Conservation (phyloP, 37 sponge, comb jelly and placozoan species). For the Mnemiopsis leidyi region DNA sequence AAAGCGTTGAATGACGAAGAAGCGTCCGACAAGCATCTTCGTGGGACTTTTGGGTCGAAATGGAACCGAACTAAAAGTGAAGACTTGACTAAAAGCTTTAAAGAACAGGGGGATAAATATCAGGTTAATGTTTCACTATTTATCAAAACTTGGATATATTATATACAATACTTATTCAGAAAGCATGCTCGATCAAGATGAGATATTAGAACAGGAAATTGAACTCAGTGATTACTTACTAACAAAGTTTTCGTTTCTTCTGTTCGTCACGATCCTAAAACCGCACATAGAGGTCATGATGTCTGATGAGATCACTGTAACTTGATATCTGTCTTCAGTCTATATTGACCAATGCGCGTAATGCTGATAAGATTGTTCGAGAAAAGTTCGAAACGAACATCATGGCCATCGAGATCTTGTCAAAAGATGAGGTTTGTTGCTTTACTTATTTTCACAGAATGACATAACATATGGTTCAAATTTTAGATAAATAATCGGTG, state of each 20-base stretch:
- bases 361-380: constrained; percentile 81
- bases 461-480: no score
- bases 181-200: no score
- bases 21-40: constrained; percentile 76
- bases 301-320: not conserved
- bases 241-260: not conserved
- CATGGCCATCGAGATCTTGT: constrained; percentile 72
- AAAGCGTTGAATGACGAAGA: constrained; percentile 88
- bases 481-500: no score
- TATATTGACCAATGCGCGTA: constrained; percentile 71
- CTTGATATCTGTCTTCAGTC: not conserved
- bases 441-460: no score
- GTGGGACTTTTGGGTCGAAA: constrained; percentile 76
- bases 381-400: constrained; percentile 77
- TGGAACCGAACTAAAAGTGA: constrained; percentile 82
- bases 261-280: not conserved
- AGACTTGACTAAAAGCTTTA: constrained; percentile 74
- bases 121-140: no score
- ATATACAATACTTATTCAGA: no score
- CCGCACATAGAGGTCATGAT: not conserved
- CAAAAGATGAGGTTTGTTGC: constrained; percentile 61
- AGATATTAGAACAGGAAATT: no score
- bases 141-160: no score
- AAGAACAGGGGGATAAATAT: constrained; percentile 72
- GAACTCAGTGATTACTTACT: no score